These are phyloP conservation scores for Cephalotes varians DNA, from an alignment of 2,888 invertebrate genomes.

Conservation along the genomic window DNA sequence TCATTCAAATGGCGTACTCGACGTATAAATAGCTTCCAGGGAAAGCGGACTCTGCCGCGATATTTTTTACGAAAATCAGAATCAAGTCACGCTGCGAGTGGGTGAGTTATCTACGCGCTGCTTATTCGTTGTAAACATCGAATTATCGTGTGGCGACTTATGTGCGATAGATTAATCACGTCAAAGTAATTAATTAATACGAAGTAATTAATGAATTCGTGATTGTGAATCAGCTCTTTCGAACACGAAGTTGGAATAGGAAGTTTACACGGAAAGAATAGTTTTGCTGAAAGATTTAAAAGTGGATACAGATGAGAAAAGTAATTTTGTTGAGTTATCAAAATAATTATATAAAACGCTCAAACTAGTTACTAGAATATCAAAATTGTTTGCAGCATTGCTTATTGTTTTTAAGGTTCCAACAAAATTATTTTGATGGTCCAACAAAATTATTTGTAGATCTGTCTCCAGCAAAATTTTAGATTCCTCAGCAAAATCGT, in stretches of 20 bases:
- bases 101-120: not conserved
- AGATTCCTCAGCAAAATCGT: too few relatives aligned
- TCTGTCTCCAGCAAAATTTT: too few relatives aligned
- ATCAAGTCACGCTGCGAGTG: not conserved
- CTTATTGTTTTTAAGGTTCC: too few relatives aligned
- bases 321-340: too few relatives aligned
- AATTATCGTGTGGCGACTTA: not conserved
- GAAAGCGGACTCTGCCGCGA: not conserved
- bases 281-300: too few relatives aligned
- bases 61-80: slow-evolving; percentile 8
- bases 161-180: not conserved
- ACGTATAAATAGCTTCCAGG: slow-evolving; percentile 3
- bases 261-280: too few relatives aligned
- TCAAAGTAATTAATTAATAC: slow-evolving; percentile 15
- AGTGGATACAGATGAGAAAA: too few relatives aligned
- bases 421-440: too few relatives aligned
- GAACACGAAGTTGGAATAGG: not conserved
- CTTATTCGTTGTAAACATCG: not conserved
- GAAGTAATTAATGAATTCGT: not conserved
- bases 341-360: too few relatives aligned
- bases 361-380: too few relatives aligned
- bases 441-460: too few relatives aligned
- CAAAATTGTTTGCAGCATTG: too few relatives aligned
- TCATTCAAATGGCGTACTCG: not conserved
- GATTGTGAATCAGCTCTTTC: not conserved